Base-by-base conservation (phyloP, 2,888 invertebrate species). In the Andrena haemorrhoa region DNA sequence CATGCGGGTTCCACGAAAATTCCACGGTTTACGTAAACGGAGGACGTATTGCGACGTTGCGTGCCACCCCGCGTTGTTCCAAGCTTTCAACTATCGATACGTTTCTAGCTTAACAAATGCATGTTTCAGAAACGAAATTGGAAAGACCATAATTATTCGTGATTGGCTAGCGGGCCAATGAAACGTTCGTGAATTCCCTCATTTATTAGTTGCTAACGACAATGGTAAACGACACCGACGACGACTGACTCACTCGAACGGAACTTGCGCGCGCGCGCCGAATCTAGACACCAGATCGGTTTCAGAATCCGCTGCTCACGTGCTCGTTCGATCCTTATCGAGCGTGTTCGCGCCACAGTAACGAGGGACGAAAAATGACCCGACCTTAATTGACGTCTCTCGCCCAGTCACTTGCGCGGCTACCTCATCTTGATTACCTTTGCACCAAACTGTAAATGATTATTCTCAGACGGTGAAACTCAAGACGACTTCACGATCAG, bases 161-260 rank as follows among this genome's bases (percentile, higher is more conserved):
- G 53, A 26, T 47, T 16, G 7, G 5, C 5, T 12, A 5, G 7
- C 3, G 6, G 23, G 10, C 7, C 63, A 23, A 66, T 20, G 33
- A 60, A 47, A 75, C 53, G 10, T 63, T 20, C 29, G 51, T 33
- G 33, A 47, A 47, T 60, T 2, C 35, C n/a, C 51, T 83, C 69
- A 68, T 26, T 47, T 66, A 64, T 41, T 49, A 29, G 12, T 47
- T 12, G n/a, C 16, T 41, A 63, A 66, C 31, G 47, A 65, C 65
- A 66, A 80, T 56, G 75, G 47, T 29, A 61, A 66, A 65, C 6
- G n/a, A 61, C 60, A 49, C 35, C 60, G 56, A 47, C 58, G 71
- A 79, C 49, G 56, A 72, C 73, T 86, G 86, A 88, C 74, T 88
- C 88, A 88, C 71, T 86, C 60, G 51, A 83, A 85, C 82, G 86